A percentile compares a stretch with the other conserved stretches of the same genome.
These are phyloP conservation scores for Darevskia mixta DNA, from an alignment of 2,797 vertebrate species.

Conservation along the genomic window DNA sequence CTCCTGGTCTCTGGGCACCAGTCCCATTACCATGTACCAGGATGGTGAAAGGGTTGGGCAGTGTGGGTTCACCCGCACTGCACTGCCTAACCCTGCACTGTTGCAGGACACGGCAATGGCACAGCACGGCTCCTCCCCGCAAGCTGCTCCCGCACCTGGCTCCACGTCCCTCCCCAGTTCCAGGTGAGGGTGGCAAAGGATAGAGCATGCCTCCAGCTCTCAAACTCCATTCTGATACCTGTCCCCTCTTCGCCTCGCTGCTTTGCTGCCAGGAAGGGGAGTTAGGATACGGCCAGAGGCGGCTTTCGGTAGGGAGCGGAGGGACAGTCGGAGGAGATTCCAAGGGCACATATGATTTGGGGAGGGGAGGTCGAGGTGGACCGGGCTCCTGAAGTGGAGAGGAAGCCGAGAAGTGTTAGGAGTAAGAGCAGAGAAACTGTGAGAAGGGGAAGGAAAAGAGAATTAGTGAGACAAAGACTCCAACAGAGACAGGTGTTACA, in stretches of 20 bases:
- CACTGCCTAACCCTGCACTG: too few relatives aligned
- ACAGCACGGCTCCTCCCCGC: too few relatives aligned
- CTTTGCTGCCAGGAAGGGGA: conserved; percentile 82
- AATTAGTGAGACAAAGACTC: conserved; percentile 67
- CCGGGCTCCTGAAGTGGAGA: conserved; percentile 89
- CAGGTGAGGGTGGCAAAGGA: conserved; percentile 27
- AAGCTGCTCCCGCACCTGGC: background rate
- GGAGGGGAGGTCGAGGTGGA: conserved; percentile 94
- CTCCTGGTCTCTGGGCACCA: too few relatives aligned
- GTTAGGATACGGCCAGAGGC: conserved; percentile 83
- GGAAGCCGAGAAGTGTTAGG: conserved; percentile 77
- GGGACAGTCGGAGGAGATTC: conserved; percentile 87
- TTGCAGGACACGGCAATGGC: too few relatives aligned
- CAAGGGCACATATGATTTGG: conserved; percentile 95
- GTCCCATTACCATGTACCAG: too few relatives aligned
- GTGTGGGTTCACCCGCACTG: too few relatives aligned
- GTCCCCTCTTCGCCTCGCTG: conserved; percentile 83
- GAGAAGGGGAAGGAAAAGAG: conserved; percentile 74
- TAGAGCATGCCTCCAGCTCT: background rate
- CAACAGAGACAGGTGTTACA: background rate
- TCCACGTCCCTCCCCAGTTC: background rate
- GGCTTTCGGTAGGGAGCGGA: conserved; percentile 84
- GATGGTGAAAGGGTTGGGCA: too few relatives aligned
- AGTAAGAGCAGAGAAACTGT: conserved; percentile 73
- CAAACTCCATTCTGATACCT: conserved; percentile 83